Percentiles rank a stretch among this genome's conserved stretches.
These are phyloP conservation scores for Orchestia grillus DNA, from an alignment of 1,140 invertebrate genomes.

Conservation along the genomic window DNA sequence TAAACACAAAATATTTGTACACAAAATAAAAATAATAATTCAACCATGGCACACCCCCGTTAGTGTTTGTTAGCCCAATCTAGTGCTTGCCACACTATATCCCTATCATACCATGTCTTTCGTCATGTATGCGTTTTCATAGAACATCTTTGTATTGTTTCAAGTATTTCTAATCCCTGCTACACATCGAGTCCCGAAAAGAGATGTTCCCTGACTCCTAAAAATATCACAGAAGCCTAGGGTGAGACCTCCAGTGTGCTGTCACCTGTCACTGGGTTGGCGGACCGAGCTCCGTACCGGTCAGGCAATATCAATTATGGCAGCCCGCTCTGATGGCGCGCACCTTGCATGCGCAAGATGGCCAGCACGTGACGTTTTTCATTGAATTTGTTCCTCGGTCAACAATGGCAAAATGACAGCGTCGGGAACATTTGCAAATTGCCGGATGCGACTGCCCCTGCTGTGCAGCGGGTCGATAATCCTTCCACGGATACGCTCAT, in stretches of 20 bases:
- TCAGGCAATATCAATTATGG: background rate
- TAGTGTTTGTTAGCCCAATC: no score
- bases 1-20: no score
- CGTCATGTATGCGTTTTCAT: no score
- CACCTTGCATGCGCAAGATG: background rate
- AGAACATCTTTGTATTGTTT: no score
- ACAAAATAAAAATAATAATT: no score
- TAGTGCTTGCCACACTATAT: no score
- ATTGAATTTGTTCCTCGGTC: constrained; percentile 36
- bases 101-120: no score
- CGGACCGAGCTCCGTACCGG: no score
- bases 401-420: constrained; percentile 23
- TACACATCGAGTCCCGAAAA: background rate
- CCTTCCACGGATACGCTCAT: background rate
- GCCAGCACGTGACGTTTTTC: constrained; percentile 23
- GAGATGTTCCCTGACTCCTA: background rate
- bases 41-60: no score
- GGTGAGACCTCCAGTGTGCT: background rate
- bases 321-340: background rate
- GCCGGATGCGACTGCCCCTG: background rate
- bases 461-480: background rate
- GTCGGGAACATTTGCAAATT: constrained; percentile 31
- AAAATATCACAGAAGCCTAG: background rate
- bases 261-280: background rate
- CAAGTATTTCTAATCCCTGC: no score